These are phyloP conservation scores for Aphelinus certus DNA, from an alignment of 1,140 invertebrate genomes.

Conservation along the genomic window DNA sequence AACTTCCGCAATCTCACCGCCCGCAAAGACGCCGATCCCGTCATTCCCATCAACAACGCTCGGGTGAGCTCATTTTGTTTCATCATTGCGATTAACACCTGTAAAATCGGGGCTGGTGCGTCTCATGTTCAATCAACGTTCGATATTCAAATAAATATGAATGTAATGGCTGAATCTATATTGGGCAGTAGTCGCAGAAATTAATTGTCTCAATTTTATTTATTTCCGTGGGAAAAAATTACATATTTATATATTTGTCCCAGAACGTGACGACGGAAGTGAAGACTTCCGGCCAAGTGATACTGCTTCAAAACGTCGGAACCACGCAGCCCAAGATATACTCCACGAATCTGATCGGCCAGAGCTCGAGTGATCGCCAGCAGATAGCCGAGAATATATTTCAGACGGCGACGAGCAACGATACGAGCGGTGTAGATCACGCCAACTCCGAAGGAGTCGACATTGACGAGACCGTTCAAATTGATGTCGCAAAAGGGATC, in stretches of 20 bases:
- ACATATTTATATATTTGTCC: neutral
- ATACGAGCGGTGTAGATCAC: neutral
- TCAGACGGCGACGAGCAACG: neutral
- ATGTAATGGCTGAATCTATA: no score
- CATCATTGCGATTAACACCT: no score
- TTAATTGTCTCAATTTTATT: no score
- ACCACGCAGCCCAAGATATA: slow-evolving; percentile 21
- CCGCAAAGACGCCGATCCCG: slow-evolving; percentile 5
- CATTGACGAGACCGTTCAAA: neutral
- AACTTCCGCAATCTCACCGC: slow-evolving; percentile 23
- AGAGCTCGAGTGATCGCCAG: neutral
- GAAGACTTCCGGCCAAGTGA: slow-evolving; percentile 36
- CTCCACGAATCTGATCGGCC: slow-evolving; percentile 3
- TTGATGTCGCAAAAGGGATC: neutral
- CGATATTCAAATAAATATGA: no score
- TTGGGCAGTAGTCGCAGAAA: neutral
- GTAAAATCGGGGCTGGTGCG: no score
- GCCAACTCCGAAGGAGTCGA: neutral
- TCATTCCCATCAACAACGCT: neutral
- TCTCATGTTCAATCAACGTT: no score
- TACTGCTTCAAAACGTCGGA: slow-evolving; percentile 44
- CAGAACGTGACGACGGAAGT: neutral
- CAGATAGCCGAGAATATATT: no score
- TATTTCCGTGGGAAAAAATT: neutral
- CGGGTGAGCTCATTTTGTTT: slow-evolving; percentile 9